Base-by-base conservation (phyloP, 1,140 invertebrate genomes). In the Scylla paramamosain region DNA sequence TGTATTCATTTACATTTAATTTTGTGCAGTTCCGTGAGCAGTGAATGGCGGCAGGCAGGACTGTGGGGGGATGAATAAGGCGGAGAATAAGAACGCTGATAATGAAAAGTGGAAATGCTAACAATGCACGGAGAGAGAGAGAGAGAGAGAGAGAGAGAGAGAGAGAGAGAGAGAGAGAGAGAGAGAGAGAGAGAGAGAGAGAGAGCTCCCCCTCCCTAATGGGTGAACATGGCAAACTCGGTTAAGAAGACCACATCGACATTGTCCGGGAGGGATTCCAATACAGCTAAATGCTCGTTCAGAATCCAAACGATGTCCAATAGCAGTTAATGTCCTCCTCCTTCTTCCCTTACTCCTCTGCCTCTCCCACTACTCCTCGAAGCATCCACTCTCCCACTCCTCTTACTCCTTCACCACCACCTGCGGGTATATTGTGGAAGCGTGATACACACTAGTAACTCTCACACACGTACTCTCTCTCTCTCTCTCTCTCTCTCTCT, bases 181-280 rank as follows among this genome's bases (percentile, higher is more conserved):
- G 67, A 77, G 67, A 77, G 67, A 77, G 67, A 77, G 67, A 77
- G 67, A 77, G 67, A 77, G 67, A 77, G 67, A 77, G 67, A 77
- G 67, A 77, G 67, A n/a, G 4, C n/a, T 77, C 8, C 67, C 67
- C 67, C 67, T 77, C 67, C 25, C 0, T 77, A 77, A 77, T 77
- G 67, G 67, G 67, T 77, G 67, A n/a, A n/a, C 67, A n/a, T n/a
- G 67, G 67, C 67, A 77, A 77, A 77, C 25, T 77, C 20, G 67
- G 67, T 77, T 77, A 77, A 77, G 67, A 77, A 77, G 67, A 77
- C 67, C 67, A n/a, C 67, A 77, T 77, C 67, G 67, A 77, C 67
- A 77, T 20, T 77, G 67, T 77, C 6, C 67, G n/a, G 67, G 67
- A 77, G 20, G 67, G 67, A n/a, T 77, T 77, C 67, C 67, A n/a